phyloP scores from a whole-genome alignment of 2,797 vertebrate species.

The Brachyalestes nurse region DNA sequence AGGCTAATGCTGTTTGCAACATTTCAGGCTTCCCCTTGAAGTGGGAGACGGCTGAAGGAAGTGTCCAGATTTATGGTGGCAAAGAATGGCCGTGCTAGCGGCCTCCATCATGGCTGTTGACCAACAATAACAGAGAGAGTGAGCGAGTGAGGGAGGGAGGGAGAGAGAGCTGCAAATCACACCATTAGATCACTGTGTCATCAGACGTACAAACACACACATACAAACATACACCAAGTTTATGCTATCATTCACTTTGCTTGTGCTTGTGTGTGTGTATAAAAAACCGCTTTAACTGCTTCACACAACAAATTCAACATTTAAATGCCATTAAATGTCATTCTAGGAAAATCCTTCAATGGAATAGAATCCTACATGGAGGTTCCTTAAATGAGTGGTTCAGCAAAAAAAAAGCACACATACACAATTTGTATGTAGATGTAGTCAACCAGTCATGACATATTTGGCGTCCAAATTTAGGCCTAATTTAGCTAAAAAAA shows the following conservation, averaged over 20 bases:
- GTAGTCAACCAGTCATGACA: too few relatives aligned
- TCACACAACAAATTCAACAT: conserved; percentile 3
- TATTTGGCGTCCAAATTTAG: too few relatives aligned
- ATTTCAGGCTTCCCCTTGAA: conserved; percentile 79
- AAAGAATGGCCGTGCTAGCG: conserved; percentile 64
- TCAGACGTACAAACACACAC: conserved; percentile 42
- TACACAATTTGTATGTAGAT: too few relatives aligned
- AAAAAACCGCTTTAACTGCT: conserved; percentile 54
- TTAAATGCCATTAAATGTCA: not conserved
- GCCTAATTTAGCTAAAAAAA: too few relatives aligned
- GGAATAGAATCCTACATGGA: too few relatives aligned
- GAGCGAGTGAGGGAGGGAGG: not conserved
- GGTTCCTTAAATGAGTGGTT: too few relatives aligned
- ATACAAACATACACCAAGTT: not conserved
- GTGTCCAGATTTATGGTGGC: conserved; percentile 80
- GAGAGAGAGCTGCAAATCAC: conserved; percentile 74
- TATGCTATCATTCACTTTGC: conserved; percentile 30
- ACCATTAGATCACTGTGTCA: conserved; percentile 69
- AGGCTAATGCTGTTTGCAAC: conserved; percentile 77
- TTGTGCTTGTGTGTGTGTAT: conserved; percentile 31
- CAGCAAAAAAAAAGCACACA: too few relatives aligned
- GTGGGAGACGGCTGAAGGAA: conserved; percentile 81
- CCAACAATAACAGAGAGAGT: conserved; percentile 66
- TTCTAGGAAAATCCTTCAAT: too few relatives aligned
- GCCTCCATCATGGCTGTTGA: conserved; percentile 73